Evolutionary conservation across 2,888 invertebrate species (phyloP), one percentile per base, ranked within the genome.

Genomic region (Melipona beecheii): DNA sequence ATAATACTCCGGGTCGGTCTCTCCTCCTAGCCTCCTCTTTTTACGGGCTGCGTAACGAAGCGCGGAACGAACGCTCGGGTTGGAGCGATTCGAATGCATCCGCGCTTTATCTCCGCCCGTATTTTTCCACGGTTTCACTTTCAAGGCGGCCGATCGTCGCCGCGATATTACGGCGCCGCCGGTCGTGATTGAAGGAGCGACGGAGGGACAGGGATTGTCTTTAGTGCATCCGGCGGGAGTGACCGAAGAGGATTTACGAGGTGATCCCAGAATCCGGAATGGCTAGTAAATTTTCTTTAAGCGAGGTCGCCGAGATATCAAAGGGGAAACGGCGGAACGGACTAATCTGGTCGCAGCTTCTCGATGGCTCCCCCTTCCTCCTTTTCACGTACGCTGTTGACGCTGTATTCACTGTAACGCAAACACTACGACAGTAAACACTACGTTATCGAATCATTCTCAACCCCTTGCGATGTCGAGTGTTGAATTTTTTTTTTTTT

Each of bases 41-140:
- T 80, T 80, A 77, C 65, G 65, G 43, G 65, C 74, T 75, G 65
- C 74, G 81, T 75, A 82, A 82, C 81, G 75, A 82, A 82, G 74
- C 27, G 65, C 65, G 24, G 64, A 43, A 17, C 21, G 24, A 4
- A 19, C 27, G 13, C n/a, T 17, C 52, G n/a, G 31, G 24, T 66
- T 27, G 15, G 13, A 17, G 36, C 50, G 66, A 68, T 75, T 74
- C 9, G 27, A 15, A 19, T 17, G 13, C 24, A 15, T 1, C 13
- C 3, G 15, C 27, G 54, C 36, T 83, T 75, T 66, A 82, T 82
- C 65, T 54, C 64, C n/a, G 3, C n/a, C 52, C 50, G 60, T 84
- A 83, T 74, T 77, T 71, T 84, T 83, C 76, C n/a, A 71, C 50
- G 66, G 74, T 83, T 83, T 84, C 70, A 74, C 65, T 74, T 62